phyloP scores from a whole-genome alignment of 2,113 vertebrate genomes.

The Nipponia nippon region DNA sequence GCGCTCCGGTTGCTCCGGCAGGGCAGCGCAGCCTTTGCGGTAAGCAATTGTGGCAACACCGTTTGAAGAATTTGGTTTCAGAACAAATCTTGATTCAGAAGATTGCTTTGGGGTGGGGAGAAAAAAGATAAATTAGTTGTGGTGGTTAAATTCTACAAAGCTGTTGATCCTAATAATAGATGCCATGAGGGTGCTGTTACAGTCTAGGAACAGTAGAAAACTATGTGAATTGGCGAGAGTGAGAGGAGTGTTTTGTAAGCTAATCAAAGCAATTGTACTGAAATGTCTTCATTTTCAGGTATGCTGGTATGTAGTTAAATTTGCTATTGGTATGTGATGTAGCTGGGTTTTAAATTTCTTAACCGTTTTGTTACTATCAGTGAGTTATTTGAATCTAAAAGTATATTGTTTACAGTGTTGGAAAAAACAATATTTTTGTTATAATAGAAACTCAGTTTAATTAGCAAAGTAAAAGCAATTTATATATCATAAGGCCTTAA shows the following conservation, averaged over 20 bases:
- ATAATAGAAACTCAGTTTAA: background rate
- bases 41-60: accelerated
- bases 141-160: background rate
- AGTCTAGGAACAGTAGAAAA: background rate
- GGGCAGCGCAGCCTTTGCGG: background rate
- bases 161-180: background rate
- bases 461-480: background rate
- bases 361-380: background rate
- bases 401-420: background rate
- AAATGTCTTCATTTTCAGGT: background rate
- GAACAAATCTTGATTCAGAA: background rate
- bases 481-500: background rate
- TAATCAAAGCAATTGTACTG: background rate
- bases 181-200: accelerated
- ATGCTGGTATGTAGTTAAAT: background rate
- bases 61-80: background rate
- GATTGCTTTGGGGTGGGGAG: background rate
- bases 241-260: background rate
- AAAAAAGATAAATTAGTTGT: background rate
- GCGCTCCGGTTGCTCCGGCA: background rate
- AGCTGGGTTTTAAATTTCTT: background rate
- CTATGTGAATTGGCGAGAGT: background rate
- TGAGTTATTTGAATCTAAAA: background rate
- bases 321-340: background rate
- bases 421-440: background rate